A percentile compares a stretch with the other conserved stretches of the same genome.
Evolutionary conservation across 2,797 vertebrate genomes (phyloP).

Genomic region (Sebastes vulpes): DNA sequence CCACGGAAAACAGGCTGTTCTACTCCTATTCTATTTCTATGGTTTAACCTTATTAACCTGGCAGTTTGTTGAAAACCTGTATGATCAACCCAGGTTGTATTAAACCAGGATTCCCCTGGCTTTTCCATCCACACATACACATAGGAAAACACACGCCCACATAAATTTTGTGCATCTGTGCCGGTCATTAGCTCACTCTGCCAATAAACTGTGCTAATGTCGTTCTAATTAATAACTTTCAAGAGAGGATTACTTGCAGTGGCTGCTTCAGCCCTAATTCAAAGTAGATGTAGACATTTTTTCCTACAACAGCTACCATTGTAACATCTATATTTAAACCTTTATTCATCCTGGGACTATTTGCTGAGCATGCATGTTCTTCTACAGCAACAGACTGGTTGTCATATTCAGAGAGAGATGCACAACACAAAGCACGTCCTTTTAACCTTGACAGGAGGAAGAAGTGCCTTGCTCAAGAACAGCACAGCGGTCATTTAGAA

Average conservation of each 20-base stretch:
- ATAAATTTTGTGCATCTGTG: slow-evolving; percentile 60
- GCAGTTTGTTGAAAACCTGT: neutral
- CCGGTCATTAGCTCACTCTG: slow-evolving; percentile 58
- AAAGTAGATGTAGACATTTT: slow-evolving; percentile 31
- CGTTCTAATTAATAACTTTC: slow-evolving; percentile 62
- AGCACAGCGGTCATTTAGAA: neutral
- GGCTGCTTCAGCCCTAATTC: slow-evolving; percentile 36
- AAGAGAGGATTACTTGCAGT: slow-evolving; percentile 42
- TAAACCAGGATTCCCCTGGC: neutral
- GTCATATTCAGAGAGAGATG: neutral
- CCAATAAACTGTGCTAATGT: slow-evolving; percentile 68
- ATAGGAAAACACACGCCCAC: slow-evolving; percentile 25
- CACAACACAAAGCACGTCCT: neutral
- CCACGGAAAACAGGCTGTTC: neutral
- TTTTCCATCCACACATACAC: slow-evolving; percentile 6
- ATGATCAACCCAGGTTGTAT: neutral
- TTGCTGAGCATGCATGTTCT: slow-evolving; percentile 36
- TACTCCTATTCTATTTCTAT: too few species aligned
- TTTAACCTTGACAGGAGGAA: slow-evolving; percentile 5
- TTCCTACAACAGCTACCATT: slow-evolving; percentile 1
- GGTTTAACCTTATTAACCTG: neutral
- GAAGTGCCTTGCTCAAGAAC: slow-evolving; percentile 43
- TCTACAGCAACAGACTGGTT: slow-evolving; percentile 2
- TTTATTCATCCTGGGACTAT: slow-evolving; percentile 32
- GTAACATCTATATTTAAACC: slow-evolving; percentile 60